These are phyloP conservation scores for Pteruthius melanotis DNA, from an alignment of 2,113 vertebrate genomes.

Conservation along the genomic window DNA sequence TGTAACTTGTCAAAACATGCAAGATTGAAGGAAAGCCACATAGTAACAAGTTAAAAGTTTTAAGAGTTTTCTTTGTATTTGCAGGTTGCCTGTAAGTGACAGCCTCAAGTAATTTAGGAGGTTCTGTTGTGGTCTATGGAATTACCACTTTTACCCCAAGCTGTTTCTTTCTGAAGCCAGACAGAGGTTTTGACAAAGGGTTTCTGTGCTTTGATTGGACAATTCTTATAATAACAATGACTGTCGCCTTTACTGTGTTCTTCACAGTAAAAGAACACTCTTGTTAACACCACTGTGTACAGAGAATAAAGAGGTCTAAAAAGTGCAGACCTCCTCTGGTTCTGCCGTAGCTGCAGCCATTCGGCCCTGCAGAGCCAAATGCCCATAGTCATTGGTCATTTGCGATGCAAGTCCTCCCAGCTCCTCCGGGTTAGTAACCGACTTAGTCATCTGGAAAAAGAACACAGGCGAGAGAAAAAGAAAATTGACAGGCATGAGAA, in stretches of 20 bases:
- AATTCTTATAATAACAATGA: neutral
- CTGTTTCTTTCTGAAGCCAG: neutral
- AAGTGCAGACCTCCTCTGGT: constrained; percentile 88
- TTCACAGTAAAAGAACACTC: neutral
- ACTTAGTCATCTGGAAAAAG: constrained; percentile 94
- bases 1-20: neutral
- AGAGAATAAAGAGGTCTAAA: constrained; percentile 38
- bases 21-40: neutral
- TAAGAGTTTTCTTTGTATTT: neutral
- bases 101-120: neutral
- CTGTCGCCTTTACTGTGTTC: neutral
- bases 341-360: constrained; percentile 95
- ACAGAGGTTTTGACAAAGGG: neutral
- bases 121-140: fast-evolving
- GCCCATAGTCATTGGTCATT: constrained; percentile 95
- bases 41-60: neutral
- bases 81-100: neutral
- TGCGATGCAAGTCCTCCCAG: constrained; percentile 95
- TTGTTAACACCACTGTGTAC: neutral
- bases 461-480: constrained; percentile 71
- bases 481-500: constrained; percentile 69
- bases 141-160: neutral
- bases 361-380: constrained; percentile 92
- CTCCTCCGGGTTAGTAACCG: constrained; percentile 96
- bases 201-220: neutral